Conservation (phyloP, 2,797 vertebrate species). For the Pseudotriccus pelzelni region DNA sequence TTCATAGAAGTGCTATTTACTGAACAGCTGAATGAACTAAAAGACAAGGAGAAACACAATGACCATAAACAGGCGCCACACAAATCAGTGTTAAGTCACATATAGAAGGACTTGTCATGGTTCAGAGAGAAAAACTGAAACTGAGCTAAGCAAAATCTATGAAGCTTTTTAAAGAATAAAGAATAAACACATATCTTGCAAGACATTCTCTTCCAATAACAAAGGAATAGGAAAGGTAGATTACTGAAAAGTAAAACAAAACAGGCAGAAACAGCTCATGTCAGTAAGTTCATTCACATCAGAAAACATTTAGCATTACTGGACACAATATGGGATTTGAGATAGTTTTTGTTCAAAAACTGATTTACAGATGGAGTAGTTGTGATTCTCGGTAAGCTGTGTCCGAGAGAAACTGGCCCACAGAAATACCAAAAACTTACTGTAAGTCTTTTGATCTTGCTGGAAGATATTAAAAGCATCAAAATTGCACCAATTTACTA, state of each 20-base stretch:
- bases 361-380: not conserved
- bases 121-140: not conserved
- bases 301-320: not conserved
- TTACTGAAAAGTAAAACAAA: not conserved
- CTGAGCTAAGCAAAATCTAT: not conserved
- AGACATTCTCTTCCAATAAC: not conserved
- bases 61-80: not conserved
- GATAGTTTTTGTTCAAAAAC: not conserved
- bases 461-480: not conserved
- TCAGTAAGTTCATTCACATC: not conserved
- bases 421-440: not conserved
- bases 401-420: not conserved
- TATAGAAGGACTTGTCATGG: not conserved
- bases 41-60: not conserved
- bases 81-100: not conserved
- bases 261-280: not conserved
- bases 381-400: not conserved
- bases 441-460: not conserved
- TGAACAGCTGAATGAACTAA: not conserved
- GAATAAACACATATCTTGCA: not conserved
- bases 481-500: not conserved
- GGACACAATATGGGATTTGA: not conserved
- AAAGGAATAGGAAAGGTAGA: conserved; percentile 1
- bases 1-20: not conserved
- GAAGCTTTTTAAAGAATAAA: not conserved